These are phyloP conservation scores for Halichondria panicea DNA, from an alignment of 37 sponge, comb jelly and placozoan species.

Conservation along the genomic window DNA sequence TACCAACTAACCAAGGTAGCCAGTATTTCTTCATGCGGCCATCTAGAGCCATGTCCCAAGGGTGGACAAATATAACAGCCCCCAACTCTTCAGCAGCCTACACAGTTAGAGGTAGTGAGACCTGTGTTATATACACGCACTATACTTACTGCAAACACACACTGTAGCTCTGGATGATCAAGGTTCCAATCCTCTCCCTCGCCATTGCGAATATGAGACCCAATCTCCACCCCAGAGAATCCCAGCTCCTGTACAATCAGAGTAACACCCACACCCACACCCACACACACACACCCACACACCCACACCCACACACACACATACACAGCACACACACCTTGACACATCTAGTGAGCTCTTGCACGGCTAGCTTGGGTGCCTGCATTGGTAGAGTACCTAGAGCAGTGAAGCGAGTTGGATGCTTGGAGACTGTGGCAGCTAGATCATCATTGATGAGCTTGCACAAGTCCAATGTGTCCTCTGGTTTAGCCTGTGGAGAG, in stretches of 20 bases:
- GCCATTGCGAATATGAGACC: slow-evolving; percentile 93
- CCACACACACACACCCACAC: slow-evolving; percentile 17
- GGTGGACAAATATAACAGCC: slow-evolving; percentile 83
- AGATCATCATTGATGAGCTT: slow-evolving; percentile 81
- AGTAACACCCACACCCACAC: slow-evolving; percentile 6
- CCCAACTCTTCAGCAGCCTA: slow-evolving; percentile 85
- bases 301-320: background rate
- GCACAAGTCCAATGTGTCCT: slow-evolving; percentile 89
- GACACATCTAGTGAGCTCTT: slow-evolving; percentile 85
- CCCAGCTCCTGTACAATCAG: slow-evolving; percentile 58
- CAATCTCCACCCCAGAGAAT: slow-evolving; percentile 91
- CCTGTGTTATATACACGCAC: background rate
- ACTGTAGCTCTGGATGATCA: slow-evolving; percentile 86
- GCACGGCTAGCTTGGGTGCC: slow-evolving; percentile 85
- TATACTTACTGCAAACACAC: slow-evolving; percentile 74
- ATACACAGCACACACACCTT: slow-evolving; percentile 38
- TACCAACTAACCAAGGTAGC: slow-evolving; percentile 93
- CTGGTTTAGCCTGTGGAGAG: slow-evolving; percentile 76
- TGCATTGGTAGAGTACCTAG: slow-evolving; percentile 95
- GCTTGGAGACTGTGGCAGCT: slow-evolving; percentile 65
- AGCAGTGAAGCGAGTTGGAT: slow-evolving; percentile 78
- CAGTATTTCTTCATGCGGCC: slow-evolving; percentile 91
- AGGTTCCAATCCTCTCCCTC: slow-evolving; percentile 85
- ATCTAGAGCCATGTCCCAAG: slow-evolving; percentile 89
- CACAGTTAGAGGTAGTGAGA: background rate